A percentile compares a stretch with the other conserved stretches of the same genome.
phyloP scores from a whole-genome alignment of 2,797 vertebrate species.

The Thaleichthys pacificus region DNA sequence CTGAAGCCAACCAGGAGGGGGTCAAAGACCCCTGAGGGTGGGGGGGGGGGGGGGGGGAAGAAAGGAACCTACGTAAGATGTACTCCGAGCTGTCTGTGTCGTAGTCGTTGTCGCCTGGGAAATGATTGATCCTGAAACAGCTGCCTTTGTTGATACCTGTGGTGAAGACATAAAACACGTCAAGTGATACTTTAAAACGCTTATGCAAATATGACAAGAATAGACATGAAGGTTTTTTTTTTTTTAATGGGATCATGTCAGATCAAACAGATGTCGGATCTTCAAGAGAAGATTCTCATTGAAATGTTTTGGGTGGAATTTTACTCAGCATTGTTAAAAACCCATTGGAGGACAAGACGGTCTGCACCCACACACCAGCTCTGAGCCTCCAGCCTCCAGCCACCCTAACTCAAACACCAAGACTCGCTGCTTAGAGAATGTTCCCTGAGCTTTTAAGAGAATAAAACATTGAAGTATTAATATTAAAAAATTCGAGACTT shows the following conservation, averaged over 20 bases:
- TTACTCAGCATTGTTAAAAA: slow-evolving; percentile 38
- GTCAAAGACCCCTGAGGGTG: background rate
- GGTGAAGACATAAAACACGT: slow-evolving; percentile 38
- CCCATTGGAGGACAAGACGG: slow-evolving; percentile 33
- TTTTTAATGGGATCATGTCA: background rate
- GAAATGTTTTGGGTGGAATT: too few species aligned
- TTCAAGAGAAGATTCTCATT: background rate
- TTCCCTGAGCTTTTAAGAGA: slow-evolving; percentile 61
- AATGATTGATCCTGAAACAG: slow-evolving; percentile 98
- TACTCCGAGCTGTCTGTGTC: slow-evolving; percentile 98
- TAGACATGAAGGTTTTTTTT: background rate
- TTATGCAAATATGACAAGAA: background rate
- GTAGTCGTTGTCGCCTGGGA: slow-evolving; percentile 98
- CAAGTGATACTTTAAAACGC: background rate
- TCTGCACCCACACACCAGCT: slow-evolving; percentile 6
- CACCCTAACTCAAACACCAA: slow-evolving; percentile 44
- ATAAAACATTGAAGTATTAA: slow-evolving; percentile 66
- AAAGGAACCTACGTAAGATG: slow-evolving; percentile 89
- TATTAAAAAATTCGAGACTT: too few species aligned
- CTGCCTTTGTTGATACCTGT: slow-evolving; percentile 93
- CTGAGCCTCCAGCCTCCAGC: slow-evolving; percentile 27
- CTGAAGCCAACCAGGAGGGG: slow-evolving; percentile 15
- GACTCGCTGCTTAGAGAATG: slow-evolving; percentile 40
- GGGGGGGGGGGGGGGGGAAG: background rate
- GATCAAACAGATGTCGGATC: background rate